A percentile compares a stretch with the other conserved stretches of the same genome.
Conservation (phyloP, 2,113 vertebrate genomes). For the Rutilus rutilus region DNA sequence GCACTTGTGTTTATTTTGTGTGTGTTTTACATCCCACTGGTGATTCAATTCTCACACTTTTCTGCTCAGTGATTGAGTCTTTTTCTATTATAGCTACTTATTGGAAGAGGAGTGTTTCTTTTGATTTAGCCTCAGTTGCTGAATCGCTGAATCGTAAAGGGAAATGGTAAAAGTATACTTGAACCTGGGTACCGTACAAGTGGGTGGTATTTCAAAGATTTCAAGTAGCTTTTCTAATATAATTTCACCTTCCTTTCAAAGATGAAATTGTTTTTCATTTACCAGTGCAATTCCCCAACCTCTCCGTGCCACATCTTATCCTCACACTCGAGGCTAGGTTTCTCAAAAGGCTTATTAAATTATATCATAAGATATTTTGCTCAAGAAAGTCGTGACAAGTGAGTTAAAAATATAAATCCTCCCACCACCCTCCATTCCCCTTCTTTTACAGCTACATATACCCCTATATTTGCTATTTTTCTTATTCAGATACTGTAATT, state of each 20-base stretch:
- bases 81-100: slow-evolving; percentile 10
- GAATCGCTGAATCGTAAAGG: neutral
- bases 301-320: neutral
- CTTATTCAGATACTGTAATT: neutral
- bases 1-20: neutral
- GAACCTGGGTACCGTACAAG: neutral
- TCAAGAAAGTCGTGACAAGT: neutral
- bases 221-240: slow-evolving; percentile 18
- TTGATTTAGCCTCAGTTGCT: neutral
- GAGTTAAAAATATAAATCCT: neutral
- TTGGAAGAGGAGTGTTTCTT: slow-evolving; percentile 9
- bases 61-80: neutral
- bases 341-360: slow-evolving; percentile 8
- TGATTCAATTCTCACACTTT: slow-evolving; percentile 33
- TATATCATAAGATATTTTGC: neutral
- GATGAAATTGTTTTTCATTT: slow-evolving; percentile 29
- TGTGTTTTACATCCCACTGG: neutral
- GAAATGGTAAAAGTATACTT: neutral
- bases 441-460: neutral
- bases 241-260: slow-evolving; percentile 13
- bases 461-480: neutral
- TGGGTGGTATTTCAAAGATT: slow-evolving; percentile 15
- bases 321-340: neutral
- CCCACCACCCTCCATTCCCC: neutral
- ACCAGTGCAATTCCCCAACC: neutral